Evolutionary conservation across 2,888 invertebrate genomes (phyloP), one percentile per base, ranked within the genome.

Genomic region (Subacronicta megacephala): DNA sequence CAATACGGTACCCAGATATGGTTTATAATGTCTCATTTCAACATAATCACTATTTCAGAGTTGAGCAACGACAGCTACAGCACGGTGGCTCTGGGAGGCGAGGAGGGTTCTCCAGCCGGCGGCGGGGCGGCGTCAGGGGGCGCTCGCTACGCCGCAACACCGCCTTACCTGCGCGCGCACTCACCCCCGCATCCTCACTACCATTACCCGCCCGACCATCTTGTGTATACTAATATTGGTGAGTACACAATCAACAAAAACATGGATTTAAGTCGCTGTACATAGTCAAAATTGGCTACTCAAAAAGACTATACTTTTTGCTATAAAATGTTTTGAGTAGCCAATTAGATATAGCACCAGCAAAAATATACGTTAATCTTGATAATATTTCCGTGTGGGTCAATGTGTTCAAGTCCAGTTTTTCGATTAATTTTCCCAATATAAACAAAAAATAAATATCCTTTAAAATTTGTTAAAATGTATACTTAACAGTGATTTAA

Each of bases 61-160:
- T 93, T 98, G 74, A 97, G 97, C 88, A 98, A 98, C 90, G 98
- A 98, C 88, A 98, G 98, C 91, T 98, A 97, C 89, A 97, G 97
- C 73, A 98, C 97, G 10, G 97, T 97, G 66, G 97, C 97, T 83
- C 95, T 97, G 94, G 97, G 97, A 6, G 95, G 97, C 83, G 98
- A 98, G 75, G 98, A 97, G 80, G 97, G 97, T 42, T 96, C 97
- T 10, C 93, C 94, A 7, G 93, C 89, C 4, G 89, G 97, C 94
- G 85, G 96, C 92, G 80, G 95, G 83, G 75, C 95, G 73, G 83
- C 97, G 71, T 76, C 93, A 95, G 96, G 85, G 95, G 96, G 83
- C 88, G 79, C 90, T 7, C 85, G 93, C 26, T 94, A 88, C 77
- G 88, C 88, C 7, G 85, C 95, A 72, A 97, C 98, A 45, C 97